phyloP scores from a whole-genome alignment of 2,797 vertebrate species.

The Cirrhinus molitorella region DNA sequence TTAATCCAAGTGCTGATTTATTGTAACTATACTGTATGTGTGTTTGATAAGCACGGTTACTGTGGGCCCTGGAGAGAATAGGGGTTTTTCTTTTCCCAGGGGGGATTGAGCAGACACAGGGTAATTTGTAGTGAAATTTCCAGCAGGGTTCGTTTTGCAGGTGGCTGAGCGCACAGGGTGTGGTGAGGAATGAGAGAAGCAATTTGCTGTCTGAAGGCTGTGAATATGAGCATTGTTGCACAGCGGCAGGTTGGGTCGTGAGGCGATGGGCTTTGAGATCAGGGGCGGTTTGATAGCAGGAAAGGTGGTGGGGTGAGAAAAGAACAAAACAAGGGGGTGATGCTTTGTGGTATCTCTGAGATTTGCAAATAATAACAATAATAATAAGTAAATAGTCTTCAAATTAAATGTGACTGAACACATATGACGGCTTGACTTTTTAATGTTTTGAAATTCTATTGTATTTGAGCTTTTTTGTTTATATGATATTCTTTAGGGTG shows the following conservation, averaged over 20 bases:
- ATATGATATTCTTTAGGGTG: neutral
- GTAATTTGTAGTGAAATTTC: conserved; percentile 87
- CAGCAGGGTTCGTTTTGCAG: conserved; percentile 83
- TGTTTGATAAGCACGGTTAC: conserved; percentile 35
- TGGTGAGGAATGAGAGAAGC: conserved; percentile 80
- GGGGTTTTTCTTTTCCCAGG: conserved; percentile 74
- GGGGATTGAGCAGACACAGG: conserved; percentile 80
- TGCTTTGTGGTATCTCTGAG: neutral
- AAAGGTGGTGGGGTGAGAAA: conserved; percentile 46
- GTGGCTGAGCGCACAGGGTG: conserved; percentile 80
- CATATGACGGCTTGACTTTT: neutral
- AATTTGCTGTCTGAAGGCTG: conserved; percentile 80
- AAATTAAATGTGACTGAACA: neutral
- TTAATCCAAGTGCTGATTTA: conserved; percentile 1
- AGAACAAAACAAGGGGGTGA: neutral
- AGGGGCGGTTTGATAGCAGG: conserved; percentile 43
- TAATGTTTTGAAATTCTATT: neutral
- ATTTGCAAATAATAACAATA: neutral
- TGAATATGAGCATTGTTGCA: conserved; percentile 79
- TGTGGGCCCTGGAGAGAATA: conserved; percentile 71
- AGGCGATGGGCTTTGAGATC: conserved; percentile 42
- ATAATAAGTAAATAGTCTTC: too few relatives aligned
- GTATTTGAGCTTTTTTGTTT: neutral
- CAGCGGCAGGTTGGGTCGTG: conserved; percentile 65
- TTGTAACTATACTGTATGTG: conserved; percentile 11